Conservation (phyloP, 1,140 invertebrate species). For the Drosophila erecta region DNA sequence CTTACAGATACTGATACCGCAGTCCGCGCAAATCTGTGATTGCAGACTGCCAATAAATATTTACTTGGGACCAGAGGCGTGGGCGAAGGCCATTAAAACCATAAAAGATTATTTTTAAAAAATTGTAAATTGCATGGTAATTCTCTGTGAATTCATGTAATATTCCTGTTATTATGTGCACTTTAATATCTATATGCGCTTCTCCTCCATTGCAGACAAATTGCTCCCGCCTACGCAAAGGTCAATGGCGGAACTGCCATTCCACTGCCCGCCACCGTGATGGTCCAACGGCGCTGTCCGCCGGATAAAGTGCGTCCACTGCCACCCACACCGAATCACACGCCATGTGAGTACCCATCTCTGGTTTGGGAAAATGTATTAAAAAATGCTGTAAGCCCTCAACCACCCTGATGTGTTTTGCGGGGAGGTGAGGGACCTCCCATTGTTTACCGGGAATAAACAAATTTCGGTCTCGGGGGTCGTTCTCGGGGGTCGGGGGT, state of each 20-base stretch:
- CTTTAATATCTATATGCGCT: conserved; percentile 23
- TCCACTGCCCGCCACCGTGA: conserved; percentile 89
- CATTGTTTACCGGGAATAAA: conserved; percentile 68
- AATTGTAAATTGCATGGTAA: not conserved
- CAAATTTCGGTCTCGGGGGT: conserved; percentile 57
- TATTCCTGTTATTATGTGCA: conserved; percentile 18
- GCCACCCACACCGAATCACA: conserved; percentile 87
- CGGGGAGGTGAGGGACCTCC: conserved; percentile 6
- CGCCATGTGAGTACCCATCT: conserved; percentile 83
- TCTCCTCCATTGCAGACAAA: conserved; percentile 86
- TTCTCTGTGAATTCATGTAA: conserved; percentile 13
- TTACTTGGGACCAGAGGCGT: conserved; percentile 8
- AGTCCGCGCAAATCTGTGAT: conserved; percentile 48
- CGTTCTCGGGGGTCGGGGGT: not conserved
- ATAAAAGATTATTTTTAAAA: conserved; percentile 29
- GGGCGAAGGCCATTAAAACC: conserved; percentile 49
- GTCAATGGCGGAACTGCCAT: conserved; percentile 88
- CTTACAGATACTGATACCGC: conserved; percentile 52
- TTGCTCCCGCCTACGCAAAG: conserved; percentile 86
- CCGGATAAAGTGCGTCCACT: conserved; percentile 90
- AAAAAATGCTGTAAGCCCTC: conserved; percentile 59
- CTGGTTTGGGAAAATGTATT: conserved; percentile 66
- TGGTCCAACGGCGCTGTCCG: conserved; percentile 89
- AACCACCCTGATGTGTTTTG: conserved; percentile 24
- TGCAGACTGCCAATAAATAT: conserved; percentile 9